phyloP scores from a whole-genome alignment of 2,888 invertebrate species.

The Poecilobothrus nobilitatus region DNA sequence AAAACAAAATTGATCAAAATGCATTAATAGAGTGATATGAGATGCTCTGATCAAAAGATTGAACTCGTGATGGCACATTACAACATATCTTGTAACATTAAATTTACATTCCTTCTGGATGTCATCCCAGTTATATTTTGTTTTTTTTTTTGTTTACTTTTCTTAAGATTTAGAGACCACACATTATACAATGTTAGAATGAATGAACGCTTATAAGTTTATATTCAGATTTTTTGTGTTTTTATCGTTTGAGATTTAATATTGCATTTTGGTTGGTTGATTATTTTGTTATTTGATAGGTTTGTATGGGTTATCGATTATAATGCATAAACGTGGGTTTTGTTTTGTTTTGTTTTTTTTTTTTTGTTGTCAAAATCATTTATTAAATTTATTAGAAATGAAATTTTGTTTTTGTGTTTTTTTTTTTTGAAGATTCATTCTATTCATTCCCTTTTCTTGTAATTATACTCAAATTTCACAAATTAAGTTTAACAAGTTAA shows the following conservation, averaged over 20 bases:
- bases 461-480: no score
- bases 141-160: no score
- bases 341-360: neutral
- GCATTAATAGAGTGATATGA: neutral
- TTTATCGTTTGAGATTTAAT: neutral
- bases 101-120: conserved; percentile 6
- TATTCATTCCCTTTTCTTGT: no score
- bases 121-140: neutral
- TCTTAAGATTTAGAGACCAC: neutral
- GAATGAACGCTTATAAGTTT: neutral
- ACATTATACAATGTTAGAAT: neutral
- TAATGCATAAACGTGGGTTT: neutral
- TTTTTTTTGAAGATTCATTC: no score
- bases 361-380: no score
- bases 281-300: neutral
- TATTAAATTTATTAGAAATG: no score
- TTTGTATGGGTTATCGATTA: neutral
- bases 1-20: neutral
- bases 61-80: neutral
- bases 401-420: no score
- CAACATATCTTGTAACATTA: neutral
- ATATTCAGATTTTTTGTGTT: no score
- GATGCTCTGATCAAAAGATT: neutral
- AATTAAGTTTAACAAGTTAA: no score
- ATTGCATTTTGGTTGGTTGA: neutral